phyloP scores from a whole-genome alignment of 64 coral and sea anemone species.

The Montipora foliosa region DNA sequence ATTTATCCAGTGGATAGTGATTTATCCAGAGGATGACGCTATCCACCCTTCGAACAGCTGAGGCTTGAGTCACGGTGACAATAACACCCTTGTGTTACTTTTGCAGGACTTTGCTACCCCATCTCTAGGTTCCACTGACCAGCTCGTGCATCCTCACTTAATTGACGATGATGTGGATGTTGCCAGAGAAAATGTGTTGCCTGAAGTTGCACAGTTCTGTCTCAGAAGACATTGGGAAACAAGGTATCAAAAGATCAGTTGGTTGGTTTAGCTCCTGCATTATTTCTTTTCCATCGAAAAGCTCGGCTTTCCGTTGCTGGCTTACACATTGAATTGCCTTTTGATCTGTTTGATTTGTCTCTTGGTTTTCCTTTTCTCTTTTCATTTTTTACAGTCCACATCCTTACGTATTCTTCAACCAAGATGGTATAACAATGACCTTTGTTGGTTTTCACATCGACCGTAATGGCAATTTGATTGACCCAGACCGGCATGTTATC shows the following conservation, averaged over 20 bases:
- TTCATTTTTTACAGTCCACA: conserved; percentile 61
- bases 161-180: not conserved
- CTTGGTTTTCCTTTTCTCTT: not conserved
- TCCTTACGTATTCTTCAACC: conserved; percentile 93
- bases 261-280: not conserved
- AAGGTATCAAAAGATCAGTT: conserved; percentile 33
- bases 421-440: conserved; percentile 76
- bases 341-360: not conserved
- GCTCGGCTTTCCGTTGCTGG: not conserved
- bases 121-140: conserved; percentile 10
- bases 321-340: not conserved
- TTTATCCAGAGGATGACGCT: too few species aligned
- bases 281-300: not conserved
- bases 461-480: conserved; percentile 70
- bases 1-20: too few species aligned
- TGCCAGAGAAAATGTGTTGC: not conserved
- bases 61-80: too few species aligned
- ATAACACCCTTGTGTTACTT: not conserved
- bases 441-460: conserved; percentile 87
- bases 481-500: conserved; percentile 46
- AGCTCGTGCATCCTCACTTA: not conserved
- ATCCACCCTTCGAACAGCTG: too few species aligned
- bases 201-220: conserved; percentile 54
- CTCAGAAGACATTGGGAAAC: conserved; percentile 83
- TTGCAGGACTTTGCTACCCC: conserved; percentile 36